Evolutionary conservation across 2,113 vertebrate genomes (phyloP), one percentile per base, ranked within the genome.

Genomic region (Sialia sialis): DNA sequence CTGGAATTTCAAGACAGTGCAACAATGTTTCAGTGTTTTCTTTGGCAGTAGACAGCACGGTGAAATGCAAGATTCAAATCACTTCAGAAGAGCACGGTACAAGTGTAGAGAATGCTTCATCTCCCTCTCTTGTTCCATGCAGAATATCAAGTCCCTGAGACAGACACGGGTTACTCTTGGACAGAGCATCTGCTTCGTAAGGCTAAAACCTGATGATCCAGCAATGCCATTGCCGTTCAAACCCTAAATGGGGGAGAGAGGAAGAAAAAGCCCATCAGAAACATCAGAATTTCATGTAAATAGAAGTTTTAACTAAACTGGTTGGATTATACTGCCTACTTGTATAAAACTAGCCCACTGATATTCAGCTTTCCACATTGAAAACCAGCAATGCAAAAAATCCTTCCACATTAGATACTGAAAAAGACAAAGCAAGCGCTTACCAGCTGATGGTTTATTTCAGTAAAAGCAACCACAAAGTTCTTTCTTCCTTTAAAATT

Each of bases 61-160:
- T 89, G 90, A 95, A 95, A 91, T 43, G 80, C 60, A 87, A 87
- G 90, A 91, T 74, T 59, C 39, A 69, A 55, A 75, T 82, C 96
- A 98, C 97, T 98, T 98, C 74, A 99, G 97, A 97, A 99, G 98
- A 48, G 98, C 98, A 92, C 90, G 98, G 97, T 99, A 99, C n/a
- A 99, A 97, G 46, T 95, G 83, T n/a, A 98, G 98, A 34, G 99
- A 99, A 94, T 97, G 98, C 51, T 97, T 98, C 74, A 98, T 97
- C 38, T 98, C 97, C 73, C 85, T 98, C 58, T 99, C 99, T 93
- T 99, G 98, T 94, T 99, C 99, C 99, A 99, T 98, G 92, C 98
- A 99, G 97, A 99, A 98, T 93, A 99, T 96, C 96, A 99, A 97
- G 96, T 99, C 99, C 97, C 98, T 98, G 97, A 99, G 98, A 95